Evolutionary conservation across 2,113 vertebrate genomes (phyloP).

Genomic region (Eonycteris spelaea): DNA sequence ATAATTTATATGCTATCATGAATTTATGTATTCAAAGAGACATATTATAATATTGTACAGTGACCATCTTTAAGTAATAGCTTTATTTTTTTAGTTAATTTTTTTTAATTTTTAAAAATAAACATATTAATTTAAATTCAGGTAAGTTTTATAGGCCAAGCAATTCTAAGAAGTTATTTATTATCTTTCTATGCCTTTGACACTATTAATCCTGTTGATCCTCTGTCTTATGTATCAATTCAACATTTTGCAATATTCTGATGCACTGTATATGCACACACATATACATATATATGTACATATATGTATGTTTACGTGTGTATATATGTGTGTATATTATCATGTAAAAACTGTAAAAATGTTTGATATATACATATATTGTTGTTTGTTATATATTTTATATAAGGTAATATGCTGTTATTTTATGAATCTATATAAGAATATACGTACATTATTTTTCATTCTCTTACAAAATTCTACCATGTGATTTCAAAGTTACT

Average conservation of each 20-base stretch:
- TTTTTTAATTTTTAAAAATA: not conserved
- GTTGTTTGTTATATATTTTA: not conserved
- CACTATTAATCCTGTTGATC: rapidly evolving
- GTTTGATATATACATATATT: not conserved
- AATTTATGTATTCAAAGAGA: not conserved
- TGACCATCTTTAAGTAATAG: not conserved
- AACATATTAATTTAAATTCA: not conserved
- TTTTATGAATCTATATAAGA: not conserved
- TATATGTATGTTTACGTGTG: not conserved
- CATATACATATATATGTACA: not conserved
- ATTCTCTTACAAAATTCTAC: not conserved
- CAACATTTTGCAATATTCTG: not conserved
- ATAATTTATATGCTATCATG: not conserved
- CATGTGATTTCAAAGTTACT: not conserved
- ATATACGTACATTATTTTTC: not conserved
- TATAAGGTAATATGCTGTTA: not conserved
- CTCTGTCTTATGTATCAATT: not conserved
- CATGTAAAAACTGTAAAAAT: not conserved
- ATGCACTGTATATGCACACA: not conserved
- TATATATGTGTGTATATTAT: not conserved
- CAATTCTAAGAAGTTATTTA: not conserved
- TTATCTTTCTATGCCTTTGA: not conserved
- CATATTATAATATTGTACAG: not conserved
- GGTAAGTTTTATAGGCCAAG: not conserved
- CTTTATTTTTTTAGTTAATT: not conserved